phyloP scores from a whole-genome alignment of 2,113 vertebrate genomes.

The Coracopsis vasa region DNA sequence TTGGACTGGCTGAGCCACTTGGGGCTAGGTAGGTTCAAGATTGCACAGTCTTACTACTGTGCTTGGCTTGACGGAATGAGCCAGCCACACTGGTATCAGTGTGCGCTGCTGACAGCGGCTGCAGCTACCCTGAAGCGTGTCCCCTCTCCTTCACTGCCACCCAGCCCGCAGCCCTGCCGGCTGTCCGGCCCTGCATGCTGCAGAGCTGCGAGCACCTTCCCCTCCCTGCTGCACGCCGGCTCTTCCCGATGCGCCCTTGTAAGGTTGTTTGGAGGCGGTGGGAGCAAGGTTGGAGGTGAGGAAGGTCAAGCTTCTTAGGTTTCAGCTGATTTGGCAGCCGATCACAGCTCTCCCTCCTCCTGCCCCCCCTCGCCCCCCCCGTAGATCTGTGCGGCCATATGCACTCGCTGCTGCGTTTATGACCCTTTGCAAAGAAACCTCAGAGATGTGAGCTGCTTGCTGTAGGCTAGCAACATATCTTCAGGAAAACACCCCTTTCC shows the following conservation, averaged over 20 bases:
- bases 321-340: conserved; percentile 64
- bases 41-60: background rate
- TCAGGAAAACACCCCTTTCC: background rate
- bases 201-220: background rate
- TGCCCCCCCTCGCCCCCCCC: background rate
- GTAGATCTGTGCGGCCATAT: background rate
- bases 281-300: conserved; percentile 57
- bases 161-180: background rate
- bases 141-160: background rate
- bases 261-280: conserved; percentile 49
- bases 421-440: background rate
- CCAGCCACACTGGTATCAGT: background rate
- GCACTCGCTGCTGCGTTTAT: background rate
- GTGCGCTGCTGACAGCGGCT: background rate
- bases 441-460: background rate
- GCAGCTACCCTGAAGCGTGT: background rate
- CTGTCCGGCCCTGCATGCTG: background rate
- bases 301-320: conserved; percentile 68
- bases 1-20: conserved; percentile 4
- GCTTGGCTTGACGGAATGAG: background rate
- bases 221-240: background rate
- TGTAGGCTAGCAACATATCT: background rate
- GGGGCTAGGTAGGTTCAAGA: background rate
- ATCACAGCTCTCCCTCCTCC: background rate
- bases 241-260: conserved; percentile 29